phyloP scores from a whole-genome alignment of 2,888 invertebrate species.

The Nymphalis c-album region DNA sequence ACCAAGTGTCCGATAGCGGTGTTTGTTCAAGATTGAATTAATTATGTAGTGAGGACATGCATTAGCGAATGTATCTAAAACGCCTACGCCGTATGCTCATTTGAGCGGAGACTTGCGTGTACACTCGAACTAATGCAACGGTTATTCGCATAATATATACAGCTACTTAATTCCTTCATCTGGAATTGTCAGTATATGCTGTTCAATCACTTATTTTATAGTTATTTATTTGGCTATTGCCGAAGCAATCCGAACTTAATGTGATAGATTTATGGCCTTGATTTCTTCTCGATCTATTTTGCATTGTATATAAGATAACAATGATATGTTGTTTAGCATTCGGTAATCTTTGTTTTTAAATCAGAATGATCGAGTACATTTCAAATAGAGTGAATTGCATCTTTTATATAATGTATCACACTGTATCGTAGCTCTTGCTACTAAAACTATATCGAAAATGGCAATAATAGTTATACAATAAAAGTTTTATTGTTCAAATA shows the following conservation, averaged over 20 bases:
- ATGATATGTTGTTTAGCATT: constrained; percentile 47
- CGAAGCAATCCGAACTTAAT: constrained; percentile 68
- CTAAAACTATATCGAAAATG: constrained; percentile 62
- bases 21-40: constrained; percentile 70
- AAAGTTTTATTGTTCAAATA: constrained; percentile 68
- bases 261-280: constrained; percentile 75
- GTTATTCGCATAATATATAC: constrained; percentile 66
- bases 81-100: constrained; percentile 76
- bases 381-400: constrained; percentile 26
- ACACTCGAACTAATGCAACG: constrained; percentile 71
- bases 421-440: constrained; percentile 42
- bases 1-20: constrained; percentile 60
- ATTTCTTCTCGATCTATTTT: constrained; percentile 63
- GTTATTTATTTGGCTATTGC: constrained; percentile 74
- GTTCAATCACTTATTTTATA: constrained; percentile 55
- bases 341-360: constrained; percentile 62
- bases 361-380: constrained; percentile 59
- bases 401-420: constrained; percentile 37
- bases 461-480: constrained; percentile 79
- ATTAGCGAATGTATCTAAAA: constrained; percentile 59
- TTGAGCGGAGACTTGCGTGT: constrained; percentile 72
- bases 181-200: constrained; percentile 64
- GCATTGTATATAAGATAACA: constrained; percentile 76
- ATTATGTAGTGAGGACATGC: constrained; percentile 66
- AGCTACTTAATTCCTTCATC: constrained; percentile 63